Evolutionary conservation across 2,888 invertebrate species (phyloP), one percentile per base, ranked within the genome.

Genomic region (Aphidoletes aphidimyza): DNA sequence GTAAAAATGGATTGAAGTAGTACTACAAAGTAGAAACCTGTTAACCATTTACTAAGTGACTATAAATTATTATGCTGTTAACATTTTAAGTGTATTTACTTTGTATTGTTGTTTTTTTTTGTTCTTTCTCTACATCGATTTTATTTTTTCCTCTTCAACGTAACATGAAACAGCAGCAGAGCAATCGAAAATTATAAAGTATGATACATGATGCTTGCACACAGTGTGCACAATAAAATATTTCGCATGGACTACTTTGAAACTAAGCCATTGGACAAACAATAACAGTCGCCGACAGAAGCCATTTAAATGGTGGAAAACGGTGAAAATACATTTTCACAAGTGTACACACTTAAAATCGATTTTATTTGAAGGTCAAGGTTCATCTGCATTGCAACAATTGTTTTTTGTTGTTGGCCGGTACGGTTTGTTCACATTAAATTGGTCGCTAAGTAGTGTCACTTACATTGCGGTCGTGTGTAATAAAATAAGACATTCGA

Each of bases 21-120:
- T n/a, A n/a, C n/a, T n/a, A n/a, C n/a, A n/a, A 22, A 22, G 54
- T 54, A 22, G 54, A 3, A 9, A 19, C 47, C 8, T 47, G 47
- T 19, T 47, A 47, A 14, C 17, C 17, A 17, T 19, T 47, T 47
- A 47, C 17, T 47, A 47, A 47, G 47, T 47, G 47, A 3, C 54
- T 54, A 54, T 54, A 54, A 54, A 54, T 54, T 54, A 54, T 54
- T 54, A 22, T 2, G 22, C 54, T 54, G n/a, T n/a, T n/a, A n/a
- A n/a, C n/a, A n/a, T n/a, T n/a, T 54, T 5, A 22, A 54, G 22
- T 54, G 9, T 54, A 22, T 54, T 54, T 22, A 54, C 3, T 54
- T n/a, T 54, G 3, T 54, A 9, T 14, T 8, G 5, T 54, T 54
- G n/a, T 54, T 22, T 2, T 22, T 54, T n/a, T 54, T 22, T 22